These are phyloP conservation scores for Manduca sexta DNA, from an alignment of 1,140 invertebrate species.

Conservation along the genomic window DNA sequence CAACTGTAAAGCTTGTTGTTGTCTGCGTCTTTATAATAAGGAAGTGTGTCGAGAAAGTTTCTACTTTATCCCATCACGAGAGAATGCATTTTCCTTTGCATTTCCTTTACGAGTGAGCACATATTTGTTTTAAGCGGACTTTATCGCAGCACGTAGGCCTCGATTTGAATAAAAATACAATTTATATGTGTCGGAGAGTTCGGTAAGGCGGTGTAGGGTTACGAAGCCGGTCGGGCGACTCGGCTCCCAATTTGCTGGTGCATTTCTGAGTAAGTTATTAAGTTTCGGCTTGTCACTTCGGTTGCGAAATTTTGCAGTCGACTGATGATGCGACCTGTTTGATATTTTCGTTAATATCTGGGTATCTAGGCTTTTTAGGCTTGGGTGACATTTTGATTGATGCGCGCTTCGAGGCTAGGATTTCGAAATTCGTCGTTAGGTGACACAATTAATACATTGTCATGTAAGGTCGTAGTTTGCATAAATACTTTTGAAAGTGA, in stretches of 20 bases:
- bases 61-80: constrained; percentile 24
- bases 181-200: constrained; percentile 67
- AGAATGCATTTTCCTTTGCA: constrained; percentile 34
- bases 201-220: constrained; percentile 62
- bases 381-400: constrained; percentile 3
- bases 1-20: constrained; percentile 46
- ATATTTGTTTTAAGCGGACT: constrained; percentile 65
- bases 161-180: constrained; percentile 72
- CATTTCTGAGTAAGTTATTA: constrained; percentile 73
- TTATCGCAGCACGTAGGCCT: constrained; percentile 65
- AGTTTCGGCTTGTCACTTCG: constrained; percentile 69
- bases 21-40: constrained; percentile 21
- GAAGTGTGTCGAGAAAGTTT: constrained; percentile 11
- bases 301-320: constrained; percentile 66
- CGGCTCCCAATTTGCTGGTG: constrained; percentile 67
- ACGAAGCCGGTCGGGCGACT: constrained; percentile 57
- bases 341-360: constrained; percentile 11
- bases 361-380: constrained; percentile 9
- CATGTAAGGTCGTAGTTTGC: not conserved
- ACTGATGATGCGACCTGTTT: constrained; percentile 13
- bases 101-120: constrained; percentile 30
- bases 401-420: constrained; percentile 6
- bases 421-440: constrained; percentile 3
- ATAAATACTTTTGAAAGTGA: not conserved
- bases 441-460: not conserved